These are phyloP conservation scores for Barnardius zonarius DNA, from an alignment of 2,113 vertebrate species.

Conservation along the genomic window DNA sequence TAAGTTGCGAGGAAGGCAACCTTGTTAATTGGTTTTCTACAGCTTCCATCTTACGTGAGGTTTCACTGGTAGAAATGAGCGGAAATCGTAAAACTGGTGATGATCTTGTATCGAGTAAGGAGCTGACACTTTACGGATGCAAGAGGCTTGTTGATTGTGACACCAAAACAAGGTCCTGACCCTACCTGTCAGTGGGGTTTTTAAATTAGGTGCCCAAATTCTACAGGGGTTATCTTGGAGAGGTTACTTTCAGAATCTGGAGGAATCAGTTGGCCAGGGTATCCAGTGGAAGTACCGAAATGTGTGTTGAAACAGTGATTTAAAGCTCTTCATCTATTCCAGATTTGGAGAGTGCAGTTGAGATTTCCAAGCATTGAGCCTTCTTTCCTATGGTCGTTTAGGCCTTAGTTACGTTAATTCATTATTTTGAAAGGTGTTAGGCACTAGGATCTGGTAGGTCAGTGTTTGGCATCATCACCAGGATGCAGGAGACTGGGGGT, in stretches of 20 bases:
- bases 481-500: background rate
- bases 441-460: background rate
- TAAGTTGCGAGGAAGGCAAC: background rate
- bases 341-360: background rate
- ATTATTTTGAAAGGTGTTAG: background rate
- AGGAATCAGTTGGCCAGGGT: background rate
- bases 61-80: background rate
- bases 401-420: background rate
- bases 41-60: background rate
- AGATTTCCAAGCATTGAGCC: background rate
- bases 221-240: background rate
- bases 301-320: background rate
- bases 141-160: background rate
- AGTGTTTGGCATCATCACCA: background rate
- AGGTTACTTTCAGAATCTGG: background rate
- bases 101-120: background rate
- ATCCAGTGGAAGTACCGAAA: background rate
- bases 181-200: background rate
- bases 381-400: background rate
- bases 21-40: constrained; percentile 6
- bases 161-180: background rate
- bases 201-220: background rate
- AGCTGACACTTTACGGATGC: background rate
- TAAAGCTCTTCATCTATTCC: background rate
- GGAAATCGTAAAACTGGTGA: background rate